Base-by-base conservation (phyloP, 2,888 invertebrate genomes). In the Physocephala rufipes region DNA sequence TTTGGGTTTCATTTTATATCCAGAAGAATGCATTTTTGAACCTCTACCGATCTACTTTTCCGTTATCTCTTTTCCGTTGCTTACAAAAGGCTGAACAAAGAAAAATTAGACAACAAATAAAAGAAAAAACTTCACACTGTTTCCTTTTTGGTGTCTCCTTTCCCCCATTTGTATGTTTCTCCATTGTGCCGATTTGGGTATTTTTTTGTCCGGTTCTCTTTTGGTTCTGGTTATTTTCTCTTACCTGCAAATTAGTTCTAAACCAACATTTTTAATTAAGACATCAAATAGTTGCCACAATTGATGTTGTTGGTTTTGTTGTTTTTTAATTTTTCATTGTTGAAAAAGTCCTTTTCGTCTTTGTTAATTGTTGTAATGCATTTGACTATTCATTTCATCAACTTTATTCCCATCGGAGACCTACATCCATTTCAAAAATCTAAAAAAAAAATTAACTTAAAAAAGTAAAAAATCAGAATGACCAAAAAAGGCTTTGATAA, bases 261-360 rank as follows among this genome's bases (percentile, higher is more conserved):
- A 75, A 73, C 74, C 55, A 71, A 74, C 72, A 67, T 73, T 74
- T 71, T 74, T 76, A 76, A 76, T 76, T 76, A 76, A 74, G 75
- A 76, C 74, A 70, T 75, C 70, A 45, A 12, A 16, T 16, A n/a
- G 28, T 28, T 21, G 26, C 7, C 15, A 2, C 58, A 9, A 15
- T 24, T 24, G 28, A 28, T 58, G 58, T 24, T 24, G 55, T 55
- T 55, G 36, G 4, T 36, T 4, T 36, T 36, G 4, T 36, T 36
- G 36, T 9, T 36, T 36, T 36, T 36, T n/a, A n/a, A n/a, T n/a
- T n/a, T n/a, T n/a, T n/a, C n/a, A n/a, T 36, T 36, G 36, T 36
- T 36, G 4, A 36, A 36, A 36, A 36, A 36, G 9, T 36, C 9
- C 9, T 36, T 36, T 36, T 36, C 4, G 36, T 36, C 9, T 36